Base-by-base conservation (phyloP, 2,888 invertebrate species). In the Alviniconcha strummeri region DNA sequence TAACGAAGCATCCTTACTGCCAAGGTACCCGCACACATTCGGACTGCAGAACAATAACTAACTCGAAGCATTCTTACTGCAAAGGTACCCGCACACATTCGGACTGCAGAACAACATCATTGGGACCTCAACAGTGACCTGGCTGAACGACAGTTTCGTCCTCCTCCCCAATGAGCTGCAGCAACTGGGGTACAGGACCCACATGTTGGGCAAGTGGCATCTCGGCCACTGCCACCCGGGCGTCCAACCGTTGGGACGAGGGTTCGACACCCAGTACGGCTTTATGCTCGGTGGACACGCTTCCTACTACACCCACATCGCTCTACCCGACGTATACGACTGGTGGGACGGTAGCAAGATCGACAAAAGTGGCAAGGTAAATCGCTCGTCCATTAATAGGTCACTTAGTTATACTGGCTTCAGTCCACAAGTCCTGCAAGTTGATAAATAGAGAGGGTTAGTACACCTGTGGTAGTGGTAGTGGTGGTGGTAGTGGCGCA, bases 1-100 rank as follows among this genome's bases (percentile, higher is more conserved):
- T 36, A 36, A 36, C 36, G 36, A 36, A 36, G 36, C 36, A 36
- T 36, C 36, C 36, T 36, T 36, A 36, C 36, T 36, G 36, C 36
- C 0, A 64, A 80, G 79, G 54, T 80, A 80, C 67, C 79, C 79
- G 7, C 69, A 80, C 79, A 80, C 79, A 6, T 80, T 67, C 67
- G 79, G 79, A 1, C 17, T 80, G 5, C 79, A 80, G 54, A 19
- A 64, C 36, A 36, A 36, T 36, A 36, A 36, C 36, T 36, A 36
- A 36, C 36, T n/a, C n/a, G 36, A 36, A 36, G 36, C 36, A 36
- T 36, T 3, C 36, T 36, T 36, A 36, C 36, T 36, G 36, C 36
- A 36, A 64, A 80, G 79, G 54, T 80, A 80, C 67, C 79, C 79
- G 7, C 69, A 80, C 79, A 80, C 79, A 6, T 80, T 67, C 67